Conservation (phyloP, 2,797 vertebrate genomes). For the Scolopax rusticola region DNA sequence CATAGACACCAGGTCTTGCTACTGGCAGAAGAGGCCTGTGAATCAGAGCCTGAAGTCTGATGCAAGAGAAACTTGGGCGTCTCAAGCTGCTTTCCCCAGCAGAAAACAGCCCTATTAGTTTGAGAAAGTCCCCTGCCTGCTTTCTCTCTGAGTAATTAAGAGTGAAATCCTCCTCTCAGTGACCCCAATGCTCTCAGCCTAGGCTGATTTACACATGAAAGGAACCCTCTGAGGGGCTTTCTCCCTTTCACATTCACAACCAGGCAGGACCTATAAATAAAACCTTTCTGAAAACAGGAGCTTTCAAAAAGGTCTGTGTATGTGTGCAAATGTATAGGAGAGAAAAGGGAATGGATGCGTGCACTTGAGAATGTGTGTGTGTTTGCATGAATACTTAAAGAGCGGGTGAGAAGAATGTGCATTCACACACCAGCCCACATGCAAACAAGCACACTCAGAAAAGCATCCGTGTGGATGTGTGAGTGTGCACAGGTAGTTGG, state of each 20-base stretch:
- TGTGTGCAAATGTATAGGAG: conserved; percentile 29
- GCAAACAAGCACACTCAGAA: background rate
- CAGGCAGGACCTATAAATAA: conserved; percentile 82
- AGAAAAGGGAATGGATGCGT: conserved; percentile 43
- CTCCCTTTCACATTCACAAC: conserved; percentile 81
- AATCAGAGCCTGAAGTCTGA: conserved; percentile 16
- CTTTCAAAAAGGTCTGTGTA: conserved; percentile 76
- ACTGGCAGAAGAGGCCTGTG: conserved; percentile 3
- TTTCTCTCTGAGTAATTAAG: conserved; percentile 82
- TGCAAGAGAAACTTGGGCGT: conserved; percentile 22
- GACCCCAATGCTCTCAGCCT: conserved; percentile 75
- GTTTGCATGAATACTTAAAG: conserved; percentile 40
- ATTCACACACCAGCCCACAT: background rate
- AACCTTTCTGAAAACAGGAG: conserved; percentile 77
- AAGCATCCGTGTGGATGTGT: background rate
- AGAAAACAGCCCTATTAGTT: conserved; percentile 62
- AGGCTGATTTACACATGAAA: conserved; percentile 87
- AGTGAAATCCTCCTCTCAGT: conserved; percentile 80
- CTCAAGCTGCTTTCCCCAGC: conserved; percentile 44
- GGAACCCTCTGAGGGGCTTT: conserved; percentile 73
- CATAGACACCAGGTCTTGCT: background rate
- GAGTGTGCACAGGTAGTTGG: background rate
- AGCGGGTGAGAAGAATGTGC: background rate
- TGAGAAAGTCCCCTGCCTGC: conserved; percentile 71
- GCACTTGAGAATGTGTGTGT: conserved; percentile 37